Base-by-base conservation (phyloP, 2,888 invertebrate species). In the Leptinotarsa juncta region DNA sequence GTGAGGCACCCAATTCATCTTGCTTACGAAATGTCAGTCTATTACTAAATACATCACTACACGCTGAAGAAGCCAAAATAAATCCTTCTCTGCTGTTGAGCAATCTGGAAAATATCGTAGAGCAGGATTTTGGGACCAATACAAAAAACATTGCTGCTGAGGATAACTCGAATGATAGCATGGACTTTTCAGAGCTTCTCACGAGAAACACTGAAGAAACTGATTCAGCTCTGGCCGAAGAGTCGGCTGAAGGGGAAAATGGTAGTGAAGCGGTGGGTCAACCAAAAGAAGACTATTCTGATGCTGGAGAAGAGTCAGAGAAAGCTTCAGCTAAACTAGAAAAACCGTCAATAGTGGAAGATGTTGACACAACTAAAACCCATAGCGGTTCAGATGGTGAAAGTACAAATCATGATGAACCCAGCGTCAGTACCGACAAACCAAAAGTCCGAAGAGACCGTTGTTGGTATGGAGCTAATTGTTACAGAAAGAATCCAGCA, bases 391-490 rank as follows among this genome's bases (percentile, higher is more conserved):
- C 67, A 57, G 42, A 49, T n/a, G 49, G 57, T 53, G 57, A 69
- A 62, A 65, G 72, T 70, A 48, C 55, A n/a, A 67, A 23, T 57
- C 18, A 66, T 50, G 53, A 60, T 23, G 62, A 42, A 70, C 48
- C 73, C n/a, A 69, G 72, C 65, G 65, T 53, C n/a, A 77, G 26
- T 12, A 66, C 66, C 26, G 48, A 65, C 18, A 16, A 62, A 3
- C 55, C 67, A 73, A 74, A 79, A 72, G 67, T 70, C 42, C 80
- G 75, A 73, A 83, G 91, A 65, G 90, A 91, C 77, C 88, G 90
- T 70, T 94, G 94, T 85, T 90, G 90, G 86, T 94, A 93, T 84
- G 93, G 92, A 77, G 87, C 87, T 12, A 87, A 86, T 73, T 94
- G 94, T 85, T 93, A 91, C 86, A 92, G 93, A 81, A 91, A 89